These are phyloP conservation scores for Micrasema longulum DNA, from an alignment of 1,140 invertebrate genomes.

Conservation along the genomic window DNA sequence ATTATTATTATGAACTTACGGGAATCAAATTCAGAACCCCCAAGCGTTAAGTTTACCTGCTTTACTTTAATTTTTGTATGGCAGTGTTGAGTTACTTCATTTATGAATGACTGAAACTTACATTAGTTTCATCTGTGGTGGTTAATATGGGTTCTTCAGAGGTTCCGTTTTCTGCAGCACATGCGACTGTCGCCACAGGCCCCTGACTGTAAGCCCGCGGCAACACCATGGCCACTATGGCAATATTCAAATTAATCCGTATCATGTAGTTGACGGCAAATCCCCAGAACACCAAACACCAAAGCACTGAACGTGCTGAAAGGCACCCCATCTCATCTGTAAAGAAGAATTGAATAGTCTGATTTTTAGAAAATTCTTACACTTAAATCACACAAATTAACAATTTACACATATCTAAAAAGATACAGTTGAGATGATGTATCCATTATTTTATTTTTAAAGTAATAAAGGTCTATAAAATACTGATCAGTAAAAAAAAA, in stretches of 20 bases:
- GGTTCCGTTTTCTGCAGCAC: not conserved
- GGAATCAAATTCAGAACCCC: no score
- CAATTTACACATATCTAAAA: not conserved
- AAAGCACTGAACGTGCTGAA: constrained; percentile 66
- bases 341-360: no score
- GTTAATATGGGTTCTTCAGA: constrained; percentile 1
- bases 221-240: constrained; percentile 82
- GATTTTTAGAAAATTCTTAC: no score
- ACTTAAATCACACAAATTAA: not conserved
- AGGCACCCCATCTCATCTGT: constrained; percentile 34
- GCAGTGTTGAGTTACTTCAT: no score
- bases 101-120: not conserved
- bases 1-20: no score
- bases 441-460: no score
- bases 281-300: constrained; percentile 78
- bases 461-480: no score
- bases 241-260: constrained; percentile 86
- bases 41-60: no score
- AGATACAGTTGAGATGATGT: not conserved
- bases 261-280: constrained; percentile 85
- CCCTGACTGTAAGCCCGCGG: constrained; percentile 65
- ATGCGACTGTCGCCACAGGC: not conserved
- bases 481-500: no score
- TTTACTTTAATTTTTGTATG: no score
- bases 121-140: constrained; percentile 7